Base-by-base conservation (phyloP, 1,140 invertebrate genomes). In the Dryas iulia region DNA sequence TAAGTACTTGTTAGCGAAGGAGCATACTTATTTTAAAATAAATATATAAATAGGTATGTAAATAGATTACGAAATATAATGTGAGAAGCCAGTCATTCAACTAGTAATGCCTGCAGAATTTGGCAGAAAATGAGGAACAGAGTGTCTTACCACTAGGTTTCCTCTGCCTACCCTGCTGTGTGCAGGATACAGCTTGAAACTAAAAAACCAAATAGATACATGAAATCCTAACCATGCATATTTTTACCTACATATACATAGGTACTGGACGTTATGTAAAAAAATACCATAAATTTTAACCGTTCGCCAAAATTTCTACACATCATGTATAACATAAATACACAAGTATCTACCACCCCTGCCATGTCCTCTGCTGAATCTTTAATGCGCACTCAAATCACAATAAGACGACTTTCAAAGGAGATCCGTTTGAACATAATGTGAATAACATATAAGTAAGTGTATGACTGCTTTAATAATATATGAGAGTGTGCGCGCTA, bases 371-470 rank as follows among this genome's bases (percentile, higher is more conserved):
- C 70, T 72, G 56, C 72, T 85, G 78, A 86, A 86, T 86, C 33
- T 66, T 86, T 86, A 79, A 86, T 81, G 78, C 64, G 69, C 71
- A 78, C 81, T 81, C 79, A 79, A 82, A 81, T 82, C 82, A 82
- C 81, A 86, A 86, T 85, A 82, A 83, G 81, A 83, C 75, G 72
- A 73, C 72, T 73, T 73, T 74, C 77, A 80, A 82, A 77, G 68
- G 61, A 58, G 57, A 58, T 57, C 68, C 61, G 30, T 63, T 70
- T 53, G 61, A 52, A 60, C 61, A 56, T 70, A 70, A 70, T 65
- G 61, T 65, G 68, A 59, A 65, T 65, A 60, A 21, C 56, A 66
- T 39, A 66, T 59, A 64, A 65, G 68, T 64, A 60, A 61, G 67
- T 58, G 64, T 63, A 35, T 62, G 39, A 14, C 14, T 3, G 63